phyloP scores from a whole-genome alignment of 2,113 vertebrate species.

The Pedionomus torquatus region DNA sequence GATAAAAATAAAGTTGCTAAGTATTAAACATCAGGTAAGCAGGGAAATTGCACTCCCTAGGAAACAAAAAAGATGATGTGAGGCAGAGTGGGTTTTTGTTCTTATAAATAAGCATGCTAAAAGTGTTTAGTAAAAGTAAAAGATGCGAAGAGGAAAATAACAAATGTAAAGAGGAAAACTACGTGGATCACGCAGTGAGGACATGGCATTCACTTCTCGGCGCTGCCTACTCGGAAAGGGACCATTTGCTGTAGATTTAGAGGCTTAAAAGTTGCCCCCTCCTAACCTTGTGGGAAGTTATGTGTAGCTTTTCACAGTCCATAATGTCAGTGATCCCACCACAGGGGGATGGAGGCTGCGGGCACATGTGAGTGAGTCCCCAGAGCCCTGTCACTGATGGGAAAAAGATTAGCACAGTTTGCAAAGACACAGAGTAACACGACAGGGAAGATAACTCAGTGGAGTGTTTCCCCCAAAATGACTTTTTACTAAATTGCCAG shows the following conservation, averaged over 20 bases:
- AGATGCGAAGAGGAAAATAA: not conserved
- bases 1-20: not conserved
- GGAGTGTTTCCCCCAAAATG: not conserved
- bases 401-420: not conserved
- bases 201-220: not conserved
- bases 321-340: not conserved
- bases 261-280: not conserved
- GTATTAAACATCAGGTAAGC: not conserved
- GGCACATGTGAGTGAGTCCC: not conserved
- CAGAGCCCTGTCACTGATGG: not conserved
- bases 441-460: not conserved
- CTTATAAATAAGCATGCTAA: not conserved
- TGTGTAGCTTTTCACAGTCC: not conserved
- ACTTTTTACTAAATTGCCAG: not conserved
- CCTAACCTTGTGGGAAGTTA: not conserved
- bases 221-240: not conserved
- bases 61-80: not conserved
- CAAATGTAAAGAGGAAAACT: not conserved
- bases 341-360: accelerated
- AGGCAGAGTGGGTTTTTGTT: not conserved
- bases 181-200: not conserved
- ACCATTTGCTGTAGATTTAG: not conserved
- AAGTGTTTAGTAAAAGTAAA: not conserved
- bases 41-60: not conserved
- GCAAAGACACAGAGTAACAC: not conserved